Evolutionary conservation across 2,797 vertebrate genomes (phyloP).

Genomic region (Glyptemys insculpta): DNA sequence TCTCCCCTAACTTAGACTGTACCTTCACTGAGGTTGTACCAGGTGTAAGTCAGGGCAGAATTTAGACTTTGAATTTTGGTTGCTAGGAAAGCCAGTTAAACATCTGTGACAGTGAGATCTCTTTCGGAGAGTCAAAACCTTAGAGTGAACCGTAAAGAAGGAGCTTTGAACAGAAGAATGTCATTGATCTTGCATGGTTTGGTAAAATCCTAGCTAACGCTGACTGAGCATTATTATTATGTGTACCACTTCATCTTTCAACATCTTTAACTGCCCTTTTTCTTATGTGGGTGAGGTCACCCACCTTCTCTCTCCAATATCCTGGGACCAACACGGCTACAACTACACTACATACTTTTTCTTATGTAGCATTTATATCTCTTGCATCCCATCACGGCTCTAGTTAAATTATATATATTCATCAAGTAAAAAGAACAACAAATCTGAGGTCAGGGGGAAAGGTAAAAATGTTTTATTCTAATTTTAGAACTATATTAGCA

Average conservation of each 20-base stretch:
- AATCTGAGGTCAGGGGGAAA: neutral
- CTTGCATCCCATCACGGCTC: neutral
- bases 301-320: no score
- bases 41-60: neutral
- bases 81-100: neutral
- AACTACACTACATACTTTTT: neutral
- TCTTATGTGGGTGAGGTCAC: neutral
- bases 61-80: neutral
- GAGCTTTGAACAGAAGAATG: neutral
- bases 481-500: neutral
- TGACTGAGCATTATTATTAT: neutral
- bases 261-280: neutral
- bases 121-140: neutral
- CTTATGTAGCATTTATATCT: rapidly evolving
- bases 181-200: neutral
- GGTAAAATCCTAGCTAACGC: slow-evolving; percentile 7
- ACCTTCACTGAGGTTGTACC: neutral
- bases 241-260: neutral
- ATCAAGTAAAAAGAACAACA: neutral
- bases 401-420: neutral
- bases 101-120: neutral
- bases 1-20: neutral
- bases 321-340: neutral
- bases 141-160: neutral
- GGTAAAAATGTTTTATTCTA: neutral